A percentile compares a stretch with the other conserved stretches of the same genome.
phyloP scores from a whole-genome alignment of 2,113 vertebrate genomes.

The Perognathus longimembris region DNA sequence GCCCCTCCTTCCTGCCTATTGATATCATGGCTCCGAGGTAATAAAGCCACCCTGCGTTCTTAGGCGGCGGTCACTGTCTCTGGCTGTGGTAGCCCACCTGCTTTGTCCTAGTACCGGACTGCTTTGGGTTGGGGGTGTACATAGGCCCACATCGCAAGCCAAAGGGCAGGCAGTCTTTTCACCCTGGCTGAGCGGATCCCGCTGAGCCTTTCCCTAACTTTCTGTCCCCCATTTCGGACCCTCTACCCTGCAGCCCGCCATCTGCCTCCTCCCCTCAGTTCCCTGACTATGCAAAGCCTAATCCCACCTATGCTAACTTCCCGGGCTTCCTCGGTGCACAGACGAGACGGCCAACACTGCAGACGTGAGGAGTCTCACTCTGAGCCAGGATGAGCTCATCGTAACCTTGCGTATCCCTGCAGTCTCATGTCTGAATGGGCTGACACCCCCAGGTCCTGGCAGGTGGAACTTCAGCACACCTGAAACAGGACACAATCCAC shows the following conservation, averaged over 20 bases:
- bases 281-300: too few relatives aligned
- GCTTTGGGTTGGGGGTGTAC: not conserved
- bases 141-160: too few relatives aligned
- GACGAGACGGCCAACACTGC: too few relatives aligned
- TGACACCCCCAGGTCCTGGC: accelerated
- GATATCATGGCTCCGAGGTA: not conserved
- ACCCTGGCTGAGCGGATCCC: not conserved
- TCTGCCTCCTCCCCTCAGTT: not conserved
- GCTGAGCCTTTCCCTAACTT: too few relatives aligned
- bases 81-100: accelerated
- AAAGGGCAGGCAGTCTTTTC: too few relatives aligned
- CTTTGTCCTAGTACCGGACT: not conserved
- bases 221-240: too few relatives aligned
- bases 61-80: not conserved
- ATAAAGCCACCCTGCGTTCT: not conserved
- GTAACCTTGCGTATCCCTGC: not conserved
- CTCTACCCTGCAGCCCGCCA: accelerated
- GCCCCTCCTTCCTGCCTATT: not conserved
- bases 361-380: accelerated
- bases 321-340: too few relatives aligned
- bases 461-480: not conserved
- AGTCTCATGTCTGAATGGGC: not conserved
- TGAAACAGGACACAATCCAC: too few relatives aligned
- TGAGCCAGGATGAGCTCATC: not conserved
- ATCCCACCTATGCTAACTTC: not conserved